A percentile compares a stretch with the other conserved stretches of the same genome.
Conservation (phyloP, 2,113 vertebrate genomes). For the Saccopteryx leptura region DNA sequence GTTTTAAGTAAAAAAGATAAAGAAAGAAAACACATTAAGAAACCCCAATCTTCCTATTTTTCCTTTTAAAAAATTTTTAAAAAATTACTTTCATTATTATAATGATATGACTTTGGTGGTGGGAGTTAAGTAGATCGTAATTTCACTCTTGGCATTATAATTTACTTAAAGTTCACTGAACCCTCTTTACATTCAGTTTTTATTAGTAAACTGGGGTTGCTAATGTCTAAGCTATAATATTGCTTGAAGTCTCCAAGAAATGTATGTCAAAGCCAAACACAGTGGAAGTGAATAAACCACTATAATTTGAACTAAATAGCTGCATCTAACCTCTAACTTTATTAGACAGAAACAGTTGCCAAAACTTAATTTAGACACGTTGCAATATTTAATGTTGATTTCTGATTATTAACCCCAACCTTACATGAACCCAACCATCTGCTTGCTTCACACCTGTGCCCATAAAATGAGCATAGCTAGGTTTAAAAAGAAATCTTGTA, state of each 20-base stretch:
- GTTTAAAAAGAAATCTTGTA: background rate
- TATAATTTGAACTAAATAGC: conserved; percentile 53
- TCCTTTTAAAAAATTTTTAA: background rate
- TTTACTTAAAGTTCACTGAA: background rate
- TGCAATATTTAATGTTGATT: background rate
- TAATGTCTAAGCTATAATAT: background rate
- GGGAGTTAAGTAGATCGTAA: background rate
- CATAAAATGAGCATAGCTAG: background rate
- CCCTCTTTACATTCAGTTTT: background rate
- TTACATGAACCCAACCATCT: conserved; percentile 28
- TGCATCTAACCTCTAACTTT: conserved; percentile 57
- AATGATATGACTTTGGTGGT: background rate
- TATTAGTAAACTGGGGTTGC: background rate
- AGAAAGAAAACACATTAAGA: background rate
- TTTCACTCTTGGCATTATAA: background rate
- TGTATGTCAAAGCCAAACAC: background rate
- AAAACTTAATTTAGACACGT: conserved; percentile 46
- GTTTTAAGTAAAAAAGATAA: background rate
- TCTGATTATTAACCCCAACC: conserved; percentile 59
- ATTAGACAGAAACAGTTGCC: conserved; percentile 50
- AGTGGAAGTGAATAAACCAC: background rate
- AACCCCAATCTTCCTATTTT: background rate
- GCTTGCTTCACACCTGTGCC: background rate
- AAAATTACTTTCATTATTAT: background rate
- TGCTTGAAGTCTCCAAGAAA: background rate